Percentiles rank a stretch among this genome's conserved stretches.
Evolutionary conservation across 2,888 invertebrate species (phyloP).

Genomic region (Trisateles emortualis): DNA sequence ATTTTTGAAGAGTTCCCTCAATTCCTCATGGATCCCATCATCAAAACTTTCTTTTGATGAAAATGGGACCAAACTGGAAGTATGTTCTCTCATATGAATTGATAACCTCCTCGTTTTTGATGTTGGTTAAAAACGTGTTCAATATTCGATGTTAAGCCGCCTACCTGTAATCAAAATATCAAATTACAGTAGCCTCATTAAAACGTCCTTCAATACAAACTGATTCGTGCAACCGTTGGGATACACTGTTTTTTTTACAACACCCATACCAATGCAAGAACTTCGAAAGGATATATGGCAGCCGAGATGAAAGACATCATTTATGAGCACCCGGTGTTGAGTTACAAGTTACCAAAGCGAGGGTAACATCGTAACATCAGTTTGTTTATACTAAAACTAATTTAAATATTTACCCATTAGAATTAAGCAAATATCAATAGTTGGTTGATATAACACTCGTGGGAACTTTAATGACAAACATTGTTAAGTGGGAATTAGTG

Average conservation of each 20-base stretch:
- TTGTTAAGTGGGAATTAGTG: conserved; percentile 35
- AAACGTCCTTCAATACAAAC: conserved; percentile 61
- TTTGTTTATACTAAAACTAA: conserved; percentile 71
- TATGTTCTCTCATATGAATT: no score
- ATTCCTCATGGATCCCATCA: no score
- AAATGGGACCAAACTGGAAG: no score
- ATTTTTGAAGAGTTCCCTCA: no score
- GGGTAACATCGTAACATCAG: conserved; percentile 49
- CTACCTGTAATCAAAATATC: conserved; percentile 59
- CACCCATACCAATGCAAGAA: conserved; percentile 53
- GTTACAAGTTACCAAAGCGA: conserved; percentile 69
- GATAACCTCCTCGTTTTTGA: no score
- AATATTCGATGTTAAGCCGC: no score
- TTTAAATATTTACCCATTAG: conserved; percentile 70
- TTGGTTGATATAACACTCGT: conserved; percentile 51
- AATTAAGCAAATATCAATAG: conserved; percentile 53
- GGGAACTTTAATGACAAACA: conserved; percentile 50
- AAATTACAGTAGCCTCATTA: conserved; percentile 76
- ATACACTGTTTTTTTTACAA: conserved; percentile 50
- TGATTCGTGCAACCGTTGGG: conserved; percentile 63
- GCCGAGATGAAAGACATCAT: conserved; percentile 78
- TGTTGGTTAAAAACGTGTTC: no score
- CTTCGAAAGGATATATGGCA: conserved; percentile 63
- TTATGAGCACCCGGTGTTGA: conserved; percentile 73
- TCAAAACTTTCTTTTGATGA: no score